These are phyloP conservation scores for Corythornis vintsioides DNA, from an alignment of 2,113 vertebrate species.

Conservation along the genomic window DNA sequence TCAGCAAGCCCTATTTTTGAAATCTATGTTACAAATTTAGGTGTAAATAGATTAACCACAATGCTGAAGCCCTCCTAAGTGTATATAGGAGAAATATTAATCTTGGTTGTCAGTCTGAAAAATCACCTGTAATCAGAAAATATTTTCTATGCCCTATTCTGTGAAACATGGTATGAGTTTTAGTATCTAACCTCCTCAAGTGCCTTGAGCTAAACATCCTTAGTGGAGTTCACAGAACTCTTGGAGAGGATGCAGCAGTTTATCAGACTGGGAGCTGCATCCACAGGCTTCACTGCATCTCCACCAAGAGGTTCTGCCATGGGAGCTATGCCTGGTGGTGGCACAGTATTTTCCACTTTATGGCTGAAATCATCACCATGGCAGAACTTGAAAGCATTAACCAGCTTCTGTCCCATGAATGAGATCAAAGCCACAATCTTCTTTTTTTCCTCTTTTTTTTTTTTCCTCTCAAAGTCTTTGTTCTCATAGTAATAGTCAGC, in stretches of 20 bases:
- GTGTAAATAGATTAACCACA: not conserved
- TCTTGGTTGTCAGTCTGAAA: not conserved
- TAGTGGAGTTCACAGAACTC: not conserved
- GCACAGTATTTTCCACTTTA: not conserved
- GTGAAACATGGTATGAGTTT: not conserved
- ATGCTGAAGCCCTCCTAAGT: not conserved
- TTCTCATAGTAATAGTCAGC: slow-evolving; percentile 52
- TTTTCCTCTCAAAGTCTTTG: not conserved
- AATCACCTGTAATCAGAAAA: not conserved
- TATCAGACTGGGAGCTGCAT: not conserved
- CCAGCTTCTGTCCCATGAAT: not conserved
- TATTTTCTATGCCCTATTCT: not conserved
- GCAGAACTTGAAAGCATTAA: slow-evolving; percentile 26
- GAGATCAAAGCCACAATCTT: slow-evolving; percentile 11
- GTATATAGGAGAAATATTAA: not conserved
- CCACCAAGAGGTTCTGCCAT: not conserved
- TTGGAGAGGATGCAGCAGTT: not conserved
- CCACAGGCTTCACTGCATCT: not conserved
- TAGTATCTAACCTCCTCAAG: not conserved
- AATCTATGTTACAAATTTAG: not conserved
- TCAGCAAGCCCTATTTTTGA: not conserved
- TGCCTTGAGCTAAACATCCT: not conserved
- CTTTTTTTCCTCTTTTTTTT: too few relatives aligned
- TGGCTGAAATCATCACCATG: not conserved
- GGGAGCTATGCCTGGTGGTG: not conserved